Percentiles rank a stretch among this genome's conserved stretches.
These are phyloP conservation scores for Scaptomyza reducta DNA, from an alignment of 2,888 invertebrate species.

Conservation along the genomic window DNA sequence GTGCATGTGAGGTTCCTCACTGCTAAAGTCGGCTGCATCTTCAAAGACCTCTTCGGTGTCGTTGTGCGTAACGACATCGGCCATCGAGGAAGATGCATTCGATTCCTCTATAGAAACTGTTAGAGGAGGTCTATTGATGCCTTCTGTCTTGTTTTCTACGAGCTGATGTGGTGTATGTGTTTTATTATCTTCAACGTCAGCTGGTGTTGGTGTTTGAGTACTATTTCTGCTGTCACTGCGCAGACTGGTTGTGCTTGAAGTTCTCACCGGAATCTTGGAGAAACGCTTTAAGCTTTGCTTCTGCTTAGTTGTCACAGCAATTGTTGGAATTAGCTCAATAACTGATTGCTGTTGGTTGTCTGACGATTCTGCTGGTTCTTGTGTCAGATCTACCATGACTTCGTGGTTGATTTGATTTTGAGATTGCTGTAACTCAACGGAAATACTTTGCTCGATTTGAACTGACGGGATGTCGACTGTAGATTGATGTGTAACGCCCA, in stretches of 20 bases:
- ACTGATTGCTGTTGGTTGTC: neutral
- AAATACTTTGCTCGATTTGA: neutral
- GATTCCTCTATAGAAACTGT: neutral
- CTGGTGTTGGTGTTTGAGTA: constrained; percentile 17
- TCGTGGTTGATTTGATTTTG: neutral
- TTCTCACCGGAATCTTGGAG: constrained; percentile 80
- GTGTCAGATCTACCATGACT: neutral
- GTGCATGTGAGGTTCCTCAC: constrained; percentile 49
- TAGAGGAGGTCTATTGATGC: neutral
- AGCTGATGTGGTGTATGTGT: neutral
- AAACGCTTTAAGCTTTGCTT: constrained; percentile 55
- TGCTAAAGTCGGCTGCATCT: constrained; percentile 74
- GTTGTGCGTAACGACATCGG: constrained; percentile 23
- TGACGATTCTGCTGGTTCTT: neutral
- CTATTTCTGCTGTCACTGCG: constrained; percentile 55
- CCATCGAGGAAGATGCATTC: neutral
- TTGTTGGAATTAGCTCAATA: constrained; percentile 4
- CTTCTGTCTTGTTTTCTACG: neutral
- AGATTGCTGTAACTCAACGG: neutral
- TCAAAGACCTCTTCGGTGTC: constrained; percentile 71
- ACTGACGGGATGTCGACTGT: neutral
- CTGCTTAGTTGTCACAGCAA: constrained; percentile 1
- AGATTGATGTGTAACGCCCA: neutral
- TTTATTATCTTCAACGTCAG: constrained; percentile 21
- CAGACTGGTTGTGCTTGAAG: constrained; percentile 61